Percentiles rank a stretch among this genome's conserved stretches.
These are phyloP conservation scores for Gallinago paraguaiae DNA, from an alignment of 2,113 vertebrate species.

Conservation along the genomic window DNA sequence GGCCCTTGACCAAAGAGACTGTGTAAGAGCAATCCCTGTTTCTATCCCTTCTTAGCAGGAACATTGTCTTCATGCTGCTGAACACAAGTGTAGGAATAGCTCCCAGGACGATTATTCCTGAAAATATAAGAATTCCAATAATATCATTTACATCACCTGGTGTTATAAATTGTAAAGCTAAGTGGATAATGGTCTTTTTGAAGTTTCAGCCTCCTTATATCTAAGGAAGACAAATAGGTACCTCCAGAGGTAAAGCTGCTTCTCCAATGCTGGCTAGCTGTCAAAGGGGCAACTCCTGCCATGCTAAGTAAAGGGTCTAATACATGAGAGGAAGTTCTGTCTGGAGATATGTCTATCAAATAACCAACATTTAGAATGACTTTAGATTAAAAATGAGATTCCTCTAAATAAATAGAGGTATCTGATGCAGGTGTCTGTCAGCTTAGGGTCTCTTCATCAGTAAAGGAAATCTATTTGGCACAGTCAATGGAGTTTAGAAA, in stretches of 20 bases:
- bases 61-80: background rate
- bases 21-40: background rate
- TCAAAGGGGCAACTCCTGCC: background rate
- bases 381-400: background rate
- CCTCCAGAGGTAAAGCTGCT: background rate
- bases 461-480: background rate
- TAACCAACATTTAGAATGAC: background rate
- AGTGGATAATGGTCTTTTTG: background rate
- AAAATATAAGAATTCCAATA: background rate
- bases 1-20: fast-evolving
- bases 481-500: background rate
- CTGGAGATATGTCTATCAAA: background rate
- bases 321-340: fast-evolving
- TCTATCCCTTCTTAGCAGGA: background rate
- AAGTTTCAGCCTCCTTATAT: background rate
- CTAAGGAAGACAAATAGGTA: background rate
- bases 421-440: background rate
- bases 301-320: background rate
- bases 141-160: background rate
- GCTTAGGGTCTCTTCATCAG: background rate
- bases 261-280: too few relatives aligned
- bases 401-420: fast-evolving
- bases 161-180: background rate
- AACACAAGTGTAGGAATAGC: background rate
- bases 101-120: background rate